These are phyloP conservation scores for Nephrotoma flavescens DNA, from an alignment of 2,888 invertebrate genomes.

Conservation along the genomic window DNA sequence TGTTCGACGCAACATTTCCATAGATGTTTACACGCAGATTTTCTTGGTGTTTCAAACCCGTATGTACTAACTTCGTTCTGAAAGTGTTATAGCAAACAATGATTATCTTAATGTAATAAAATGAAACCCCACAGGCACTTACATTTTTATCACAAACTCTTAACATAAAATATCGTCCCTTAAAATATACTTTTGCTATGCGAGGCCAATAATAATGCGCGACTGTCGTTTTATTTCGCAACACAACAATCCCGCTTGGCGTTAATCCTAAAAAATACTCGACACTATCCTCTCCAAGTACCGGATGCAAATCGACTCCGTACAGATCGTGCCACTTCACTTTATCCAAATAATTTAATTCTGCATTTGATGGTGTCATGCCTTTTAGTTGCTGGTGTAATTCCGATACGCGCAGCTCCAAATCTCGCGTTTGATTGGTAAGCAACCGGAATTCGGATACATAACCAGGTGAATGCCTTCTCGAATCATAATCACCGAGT, in stretches of 20 bases:
- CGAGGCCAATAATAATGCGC: slow-evolving; percentile 98
- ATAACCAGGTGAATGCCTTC: slow-evolving; percentile 77
- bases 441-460: slow-evolving; percentile 89
- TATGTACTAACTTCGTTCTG: slow-evolving; percentile 92
- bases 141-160: slow-evolving; percentile 93
- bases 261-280: slow-evolving; percentile 93
- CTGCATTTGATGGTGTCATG: slow-evolving; percentile 68
- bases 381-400: slow-evolving; percentile 71
- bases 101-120: background rate
- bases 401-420: slow-evolving; percentile 76
- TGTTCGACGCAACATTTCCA: slow-evolving; percentile 96
- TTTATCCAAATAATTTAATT: slow-evolving; percentile 90
- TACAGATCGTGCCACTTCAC: slow-evolving; percentile 99
- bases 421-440: slow-evolving; percentile 80
- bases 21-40: slow-evolving; percentile 84
- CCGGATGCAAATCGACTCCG: slow-evolving; percentile 93
- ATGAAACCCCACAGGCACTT: slow-evolving; percentile 29
- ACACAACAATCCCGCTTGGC: slow-evolving; percentile 86
- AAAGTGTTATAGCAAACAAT: slow-evolving; percentile 16
- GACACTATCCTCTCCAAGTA: slow-evolving; percentile 89
- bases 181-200: slow-evolving; percentile 91
- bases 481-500: slow-evolving; percentile 83
- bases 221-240: slow-evolving; percentile 90
- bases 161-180: slow-evolving; percentile 92
- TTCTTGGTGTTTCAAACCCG: slow-evolving; percentile 85